A percentile compares a stretch with the other conserved stretches of the same genome.
phyloP scores from a whole-genome alignment of 2,888 invertebrate species.

The Diadegma fenestrale region DNA sequence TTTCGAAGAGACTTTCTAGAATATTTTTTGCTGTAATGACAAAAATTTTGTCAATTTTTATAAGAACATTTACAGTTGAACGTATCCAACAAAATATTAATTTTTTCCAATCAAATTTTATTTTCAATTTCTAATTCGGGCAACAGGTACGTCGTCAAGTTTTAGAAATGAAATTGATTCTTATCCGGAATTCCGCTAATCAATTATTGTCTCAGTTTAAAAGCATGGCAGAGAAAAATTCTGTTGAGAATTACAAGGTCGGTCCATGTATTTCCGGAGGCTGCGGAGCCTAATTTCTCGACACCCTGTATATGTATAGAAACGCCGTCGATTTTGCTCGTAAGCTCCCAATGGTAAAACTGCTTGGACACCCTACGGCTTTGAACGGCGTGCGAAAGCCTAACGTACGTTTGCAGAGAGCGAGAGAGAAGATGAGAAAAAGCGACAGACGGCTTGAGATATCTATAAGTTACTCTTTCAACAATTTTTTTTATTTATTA shows the following conservation, averaged over 20 bases:
- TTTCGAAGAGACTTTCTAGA: no score
- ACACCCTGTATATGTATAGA: slow-evolving; percentile 5
- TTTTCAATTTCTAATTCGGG: no score
- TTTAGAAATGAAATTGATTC: not conserved
- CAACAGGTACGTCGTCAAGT: not conserved
- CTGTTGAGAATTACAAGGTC: not conserved
- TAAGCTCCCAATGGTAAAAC: slow-evolving; percentile 22
- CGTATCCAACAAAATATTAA: no score
- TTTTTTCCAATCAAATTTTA: no score
- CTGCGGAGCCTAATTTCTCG: not conserved
- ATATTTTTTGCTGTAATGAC: no score
- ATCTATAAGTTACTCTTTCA: slow-evolving; percentile 53
- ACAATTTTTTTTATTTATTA: slow-evolving; percentile 43
- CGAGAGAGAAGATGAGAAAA: not conserved
- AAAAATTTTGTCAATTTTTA: no score
- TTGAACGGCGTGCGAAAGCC: slow-evolving; percentile 33
- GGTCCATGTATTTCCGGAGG: not conserved
- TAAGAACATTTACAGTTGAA: no score
- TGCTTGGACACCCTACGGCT: slow-evolving; percentile 49
- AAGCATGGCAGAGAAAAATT: not conserved
- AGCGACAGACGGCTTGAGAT: slow-evolving; percentile 30
- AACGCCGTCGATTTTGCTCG: slow-evolving; percentile 20
- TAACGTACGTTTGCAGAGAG: slow-evolving; percentile 36
- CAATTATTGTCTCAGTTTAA: not conserved
- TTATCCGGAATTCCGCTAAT: not conserved